A percentile compares a stretch with the other conserved stretches of the same genome.
phyloP scores from a whole-genome alignment of 2,888 invertebrate species.

The Xestia ashworthii region DNA sequence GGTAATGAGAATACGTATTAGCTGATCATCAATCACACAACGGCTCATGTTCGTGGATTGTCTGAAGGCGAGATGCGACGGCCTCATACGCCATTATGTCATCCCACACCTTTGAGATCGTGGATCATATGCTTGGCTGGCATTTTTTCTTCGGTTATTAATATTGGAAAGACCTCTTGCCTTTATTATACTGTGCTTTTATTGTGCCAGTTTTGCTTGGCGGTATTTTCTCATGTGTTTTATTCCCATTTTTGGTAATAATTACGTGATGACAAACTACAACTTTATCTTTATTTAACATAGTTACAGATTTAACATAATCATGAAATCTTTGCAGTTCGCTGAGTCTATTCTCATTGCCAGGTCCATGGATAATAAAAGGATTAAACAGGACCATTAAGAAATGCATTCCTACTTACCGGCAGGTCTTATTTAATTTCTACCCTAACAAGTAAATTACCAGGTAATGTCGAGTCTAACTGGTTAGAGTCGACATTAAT shows the following conservation, averaged over 20 bases:
- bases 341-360: neutral
- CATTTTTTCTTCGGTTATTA: slow-evolving; percentile 64
- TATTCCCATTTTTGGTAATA: neutral
- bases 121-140: slow-evolving; percentile 69
- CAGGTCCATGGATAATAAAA: slow-evolving; percentile 13
- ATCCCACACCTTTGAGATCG: slow-evolving; percentile 71
- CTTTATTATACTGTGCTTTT: slow-evolving; percentile 46
- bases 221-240: neutral
- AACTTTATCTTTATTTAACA: neutral
- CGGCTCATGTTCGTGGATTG: slow-evolving; percentile 76
- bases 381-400: slow-evolving; percentile 19
- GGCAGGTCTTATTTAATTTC: slow-evolving; percentile 41
- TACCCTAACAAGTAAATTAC: slow-evolving; percentile 40
- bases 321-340: neutral
- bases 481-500: slow-evolving; percentile 50
- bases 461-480: slow-evolving; percentile 44
- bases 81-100: slow-evolving; percentile 73
- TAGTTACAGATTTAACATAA: neutral
- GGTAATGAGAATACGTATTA: slow-evolving; percentile 80
- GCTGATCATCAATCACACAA: slow-evolving; percentile 80
- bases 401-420: slow-evolving; percentile 41
- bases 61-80: slow-evolving; percentile 66
- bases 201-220: slow-evolving; percentile 30
- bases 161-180: slow-evolving; percentile 59
- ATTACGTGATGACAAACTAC: neutral